Percentiles rank a stretch among this genome's conserved stretches.
Evolutionary conservation across 64 coral and sea anemone genomes (phyloP).

Genomic region (Hydrozoanthus tunicans): DNA sequence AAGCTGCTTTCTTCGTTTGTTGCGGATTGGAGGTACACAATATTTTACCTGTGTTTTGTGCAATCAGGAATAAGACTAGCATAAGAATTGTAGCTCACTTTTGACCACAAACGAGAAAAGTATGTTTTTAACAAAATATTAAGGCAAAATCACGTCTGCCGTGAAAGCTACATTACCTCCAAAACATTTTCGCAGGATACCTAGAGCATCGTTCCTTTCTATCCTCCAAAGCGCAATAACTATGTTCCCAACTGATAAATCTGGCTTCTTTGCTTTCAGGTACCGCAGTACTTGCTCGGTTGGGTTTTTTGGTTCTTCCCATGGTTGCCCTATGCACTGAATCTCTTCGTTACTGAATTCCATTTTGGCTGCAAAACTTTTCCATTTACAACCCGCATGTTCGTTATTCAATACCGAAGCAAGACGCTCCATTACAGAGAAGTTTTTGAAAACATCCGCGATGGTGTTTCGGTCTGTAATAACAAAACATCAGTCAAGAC

Average conservation of each 20-base stretch:
- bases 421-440: constrained; percentile 5
- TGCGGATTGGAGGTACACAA: too few species aligned
- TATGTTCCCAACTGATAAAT: not conserved
- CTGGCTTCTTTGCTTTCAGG: not conserved
- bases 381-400: not conserved
- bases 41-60: too few species aligned
- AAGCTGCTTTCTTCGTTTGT: too few species aligned
- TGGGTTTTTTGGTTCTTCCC: not conserved
- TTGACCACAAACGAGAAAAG: too few species aligned
- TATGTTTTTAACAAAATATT: too few species aligned
- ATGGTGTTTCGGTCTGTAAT: not conserved
- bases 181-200: not conserved
- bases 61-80: too few species aligned
- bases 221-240: not conserved
- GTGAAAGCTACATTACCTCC: too few species aligned
- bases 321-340: not conserved
- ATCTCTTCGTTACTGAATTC: not conserved
- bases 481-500: not conserved
- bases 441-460: constrained; percentile 2
- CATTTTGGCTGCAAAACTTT: not conserved
- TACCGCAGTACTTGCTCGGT: not conserved
- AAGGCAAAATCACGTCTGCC: too few species aligned
- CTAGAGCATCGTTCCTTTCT: not conserved
- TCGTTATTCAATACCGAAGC: not conserved
- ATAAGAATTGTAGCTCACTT: too few species aligned